Evolutionary conservation across 2,113 vertebrate species (phyloP).

Genomic region (Spea multiplicata): DNA sequence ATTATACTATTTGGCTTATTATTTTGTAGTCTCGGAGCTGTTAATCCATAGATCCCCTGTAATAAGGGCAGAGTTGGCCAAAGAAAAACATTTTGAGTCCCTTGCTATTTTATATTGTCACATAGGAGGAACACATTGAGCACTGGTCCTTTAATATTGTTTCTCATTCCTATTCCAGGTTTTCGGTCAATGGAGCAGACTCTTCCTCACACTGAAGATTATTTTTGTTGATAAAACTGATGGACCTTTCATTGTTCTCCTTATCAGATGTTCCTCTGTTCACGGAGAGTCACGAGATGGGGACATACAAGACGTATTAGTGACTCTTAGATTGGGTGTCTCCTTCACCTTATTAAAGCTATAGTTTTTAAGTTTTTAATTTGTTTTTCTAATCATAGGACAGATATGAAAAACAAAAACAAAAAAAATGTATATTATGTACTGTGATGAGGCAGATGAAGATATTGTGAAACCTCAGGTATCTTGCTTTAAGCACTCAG

Average conservation of each 20-base stretch:
- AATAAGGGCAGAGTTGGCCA: not conserved
- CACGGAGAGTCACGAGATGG: conserved; percentile 4
- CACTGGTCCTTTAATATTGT: not conserved
- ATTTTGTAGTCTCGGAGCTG: too few relatives aligned
- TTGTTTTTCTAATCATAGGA: conserved; percentile 58
- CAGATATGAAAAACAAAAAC: conserved; percentile 47
- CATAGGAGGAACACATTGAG: not conserved
- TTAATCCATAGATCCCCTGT: too few relatives aligned
- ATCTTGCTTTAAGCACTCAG: conserved; percentile 80
- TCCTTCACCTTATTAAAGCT: conserved; percentile 54
- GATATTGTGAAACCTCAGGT: conserved; percentile 93
- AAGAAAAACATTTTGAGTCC: not conserved
- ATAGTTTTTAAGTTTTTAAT: conserved; percentile 55
- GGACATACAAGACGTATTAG: conserved; percentile 29
- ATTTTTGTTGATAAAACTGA: not conserved
- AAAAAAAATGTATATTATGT: conserved; percentile 70
- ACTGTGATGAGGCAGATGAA: conserved; percentile 77
- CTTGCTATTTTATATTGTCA: not conserved
- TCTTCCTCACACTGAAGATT: conserved; percentile 75
- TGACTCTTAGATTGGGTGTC: conserved; percentile 32
- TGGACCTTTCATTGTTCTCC: conserved; percentile 2
- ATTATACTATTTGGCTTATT: too few relatives aligned
- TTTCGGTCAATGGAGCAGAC: conserved; percentile 77
- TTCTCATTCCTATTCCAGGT: conserved; percentile 65
- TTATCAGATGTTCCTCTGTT: not conserved